These are phyloP conservation scores for Labia minor DNA, from an alignment of 2,888 invertebrate genomes.

Conservation along the genomic window DNA sequence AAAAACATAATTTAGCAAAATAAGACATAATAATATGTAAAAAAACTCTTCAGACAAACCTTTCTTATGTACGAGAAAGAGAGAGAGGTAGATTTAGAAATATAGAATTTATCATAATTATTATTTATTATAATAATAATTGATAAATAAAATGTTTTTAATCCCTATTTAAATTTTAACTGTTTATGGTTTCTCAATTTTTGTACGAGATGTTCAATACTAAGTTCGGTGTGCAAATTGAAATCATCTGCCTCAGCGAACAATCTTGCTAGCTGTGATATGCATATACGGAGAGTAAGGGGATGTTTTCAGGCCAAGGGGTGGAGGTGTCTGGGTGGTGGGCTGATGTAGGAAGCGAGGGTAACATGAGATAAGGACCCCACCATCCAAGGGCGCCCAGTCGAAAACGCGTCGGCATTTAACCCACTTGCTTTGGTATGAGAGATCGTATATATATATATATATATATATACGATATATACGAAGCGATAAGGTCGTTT, in stretches of 20 bases:
- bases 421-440: neutral
- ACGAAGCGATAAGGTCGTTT: conserved; percentile 13
- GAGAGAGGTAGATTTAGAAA: no score
- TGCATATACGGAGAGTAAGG: neutral
- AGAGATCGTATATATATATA: neutral
- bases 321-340: neutral
- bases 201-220: neutral
- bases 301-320: neutral
- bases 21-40: no score
- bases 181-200: no score
- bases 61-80: no score
- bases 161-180: no score
- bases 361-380: conserved; percentile 13
- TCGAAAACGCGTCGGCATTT: conserved; percentile 13
- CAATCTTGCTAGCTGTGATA: conserved; percentile 4
- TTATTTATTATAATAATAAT: no score
- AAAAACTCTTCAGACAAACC: no score
- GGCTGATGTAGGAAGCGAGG: neutral
- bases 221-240: neutral
- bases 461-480: conserved; percentile 1
- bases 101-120: no score
- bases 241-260: conserved; percentile 4
- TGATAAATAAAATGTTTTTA: no score
- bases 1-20: no score
- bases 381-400: neutral